A percentile compares a stretch with the other conserved stretches of the same genome.
Evolutionary conservation across 2,888 invertebrate species (phyloP).

Genomic region (Odontocolon sp.): DNA sequence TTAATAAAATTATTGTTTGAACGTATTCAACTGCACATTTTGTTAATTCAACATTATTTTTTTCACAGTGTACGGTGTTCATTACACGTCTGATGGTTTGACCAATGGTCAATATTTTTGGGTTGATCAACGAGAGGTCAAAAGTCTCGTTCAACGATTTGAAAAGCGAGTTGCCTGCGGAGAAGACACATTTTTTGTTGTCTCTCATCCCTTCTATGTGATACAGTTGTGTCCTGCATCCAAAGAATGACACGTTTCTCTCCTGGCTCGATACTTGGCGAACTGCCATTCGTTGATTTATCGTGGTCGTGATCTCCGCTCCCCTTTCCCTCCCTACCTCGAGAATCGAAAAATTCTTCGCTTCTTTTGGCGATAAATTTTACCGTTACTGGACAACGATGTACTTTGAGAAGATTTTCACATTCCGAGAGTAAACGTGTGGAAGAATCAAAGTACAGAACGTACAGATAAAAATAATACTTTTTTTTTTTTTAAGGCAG

Average conservation of each 20-base stretch:
- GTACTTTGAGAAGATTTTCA: constrained; percentile 9
- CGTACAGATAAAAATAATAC: too few species aligned
- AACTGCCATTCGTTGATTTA: constrained; percentile 57
- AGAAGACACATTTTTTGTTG: background rate
- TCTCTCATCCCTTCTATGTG: background rate
- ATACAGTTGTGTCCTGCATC: background rate
- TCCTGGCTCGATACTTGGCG: constrained; percentile 33
- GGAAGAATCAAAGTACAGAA: constrained; percentile 16
- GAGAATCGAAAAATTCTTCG: constrained; percentile 48
- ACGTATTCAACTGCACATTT: too few species aligned
- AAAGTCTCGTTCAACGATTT: background rate
- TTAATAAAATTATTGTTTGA: background rate
- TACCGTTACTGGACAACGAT: constrained; percentile 1
- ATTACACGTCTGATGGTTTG: too few species aligned
- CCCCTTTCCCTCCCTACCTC: too few species aligned
- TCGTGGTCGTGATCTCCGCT: constrained; percentile 54
- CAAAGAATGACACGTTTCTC: constrained; percentile 21
- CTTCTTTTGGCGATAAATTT: constrained; percentile 3
- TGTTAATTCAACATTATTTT: too few species aligned
- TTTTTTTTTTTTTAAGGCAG: too few species aligned
- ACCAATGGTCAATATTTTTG: too few species aligned
- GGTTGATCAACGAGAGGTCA: too few species aligned
- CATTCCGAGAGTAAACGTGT: background rate
- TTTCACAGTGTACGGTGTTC: background rate
- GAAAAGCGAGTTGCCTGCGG: background rate